phyloP scores from a whole-genome alignment of 2,888 invertebrate species.

The Drosophila peninsularis region DNA sequence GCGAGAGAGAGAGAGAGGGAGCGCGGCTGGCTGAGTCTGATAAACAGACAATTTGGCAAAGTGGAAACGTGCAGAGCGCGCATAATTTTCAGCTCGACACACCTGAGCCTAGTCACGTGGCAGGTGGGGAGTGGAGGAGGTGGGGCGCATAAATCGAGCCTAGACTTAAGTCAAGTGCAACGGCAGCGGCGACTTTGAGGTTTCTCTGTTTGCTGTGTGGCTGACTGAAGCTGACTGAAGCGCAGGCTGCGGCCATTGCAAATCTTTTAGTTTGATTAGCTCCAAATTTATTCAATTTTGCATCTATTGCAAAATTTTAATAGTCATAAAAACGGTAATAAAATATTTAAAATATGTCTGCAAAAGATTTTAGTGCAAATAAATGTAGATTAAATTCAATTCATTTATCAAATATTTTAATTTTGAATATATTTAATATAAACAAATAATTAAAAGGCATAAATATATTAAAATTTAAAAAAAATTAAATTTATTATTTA shows the following conservation, averaged over 20 bases:
- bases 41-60: constrained; percentile 78
- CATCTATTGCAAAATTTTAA: neutral
- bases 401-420: too few relatives aligned
- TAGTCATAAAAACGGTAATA: too few relatives aligned
- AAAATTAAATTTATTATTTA: too few relatives aligned
- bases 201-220: neutral
- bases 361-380: too few relatives aligned
- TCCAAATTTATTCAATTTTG: neutral
- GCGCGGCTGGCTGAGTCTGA: constrained; percentile 63
- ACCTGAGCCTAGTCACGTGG: constrained; percentile 40
- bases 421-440: too few relatives aligned
- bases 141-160: constrained; percentile 15
- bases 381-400: too few relatives aligned
- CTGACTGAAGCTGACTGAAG: neutral
- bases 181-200: constrained; percentile 34
- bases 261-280: constrained; percentile 1
- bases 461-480: too few relatives aligned
- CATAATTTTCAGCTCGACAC: constrained; percentile 62
- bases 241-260: neutral
- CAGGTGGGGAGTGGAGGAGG: neutral
- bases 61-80: constrained; percentile 76
- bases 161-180: constrained; percentile 37
- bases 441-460: too few relatives aligned
- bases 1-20: constrained; percentile 11
- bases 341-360: too few relatives aligned